A percentile compares a stretch with the other conserved stretches of the same genome.
These are phyloP conservation scores for Sepioteuthis lessoniana DNA, from an alignment of 2,888 invertebrate genomes.

Conservation along the genomic window DNA sequence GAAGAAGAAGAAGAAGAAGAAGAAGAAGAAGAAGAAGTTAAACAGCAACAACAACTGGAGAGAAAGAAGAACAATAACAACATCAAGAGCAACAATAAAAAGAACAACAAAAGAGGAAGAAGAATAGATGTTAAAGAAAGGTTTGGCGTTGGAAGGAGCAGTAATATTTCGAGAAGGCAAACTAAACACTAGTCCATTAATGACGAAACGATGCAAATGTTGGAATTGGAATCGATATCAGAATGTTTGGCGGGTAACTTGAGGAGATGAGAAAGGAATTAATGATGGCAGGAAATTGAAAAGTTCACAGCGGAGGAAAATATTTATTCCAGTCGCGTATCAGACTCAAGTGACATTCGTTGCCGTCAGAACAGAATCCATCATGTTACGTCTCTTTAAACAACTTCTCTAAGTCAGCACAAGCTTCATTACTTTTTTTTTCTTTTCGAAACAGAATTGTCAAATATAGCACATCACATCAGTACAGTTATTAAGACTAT, in stretches of 20 bases:
- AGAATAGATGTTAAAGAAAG: not conserved
- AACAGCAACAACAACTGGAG: too few species aligned
- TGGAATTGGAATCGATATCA: not conserved
- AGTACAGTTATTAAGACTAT: not conserved
- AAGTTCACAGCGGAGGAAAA: not conserved
- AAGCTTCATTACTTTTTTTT: not conserved
- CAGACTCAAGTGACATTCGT: not conserved
- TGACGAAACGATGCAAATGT: not conserved
- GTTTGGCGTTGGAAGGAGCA: not conserved
- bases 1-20: too few species aligned
- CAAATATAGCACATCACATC: not conserved
- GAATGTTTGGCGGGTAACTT: not conserved
- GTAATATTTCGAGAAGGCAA: not conserved
- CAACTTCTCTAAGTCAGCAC: not conserved
- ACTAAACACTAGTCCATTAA: not conserved
- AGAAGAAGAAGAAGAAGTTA: too few species aligned
- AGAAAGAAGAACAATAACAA: too few species aligned
- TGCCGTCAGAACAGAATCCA: not conserved
- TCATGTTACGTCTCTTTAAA: not conserved
- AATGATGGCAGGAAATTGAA: not conserved
- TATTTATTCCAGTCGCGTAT: constrained; percentile 33
- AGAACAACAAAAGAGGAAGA: not conserved
- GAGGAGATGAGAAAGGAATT: not conserved
- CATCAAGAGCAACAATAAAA: too few species aligned
- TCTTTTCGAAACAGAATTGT: not conserved